phyloP scores from a whole-genome alignment of 2,113 vertebrate species.

The Apeltes quadracus region DNA sequence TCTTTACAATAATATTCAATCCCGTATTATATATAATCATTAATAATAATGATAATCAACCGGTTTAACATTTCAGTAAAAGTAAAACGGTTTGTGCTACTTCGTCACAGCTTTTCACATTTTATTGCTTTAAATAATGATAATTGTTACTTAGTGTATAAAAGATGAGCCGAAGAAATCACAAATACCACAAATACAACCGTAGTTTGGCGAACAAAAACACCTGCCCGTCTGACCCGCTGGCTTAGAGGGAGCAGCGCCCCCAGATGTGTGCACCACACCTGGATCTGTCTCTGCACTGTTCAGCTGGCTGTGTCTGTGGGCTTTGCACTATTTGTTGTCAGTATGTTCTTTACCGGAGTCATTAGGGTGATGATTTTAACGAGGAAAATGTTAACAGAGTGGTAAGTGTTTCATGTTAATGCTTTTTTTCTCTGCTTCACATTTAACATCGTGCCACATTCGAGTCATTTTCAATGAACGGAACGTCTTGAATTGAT shows the following conservation, averaged over 20 bases:
- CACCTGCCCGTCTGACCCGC: neutral
- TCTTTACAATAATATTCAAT: neutral
- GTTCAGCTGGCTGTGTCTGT: constrained; percentile 59
- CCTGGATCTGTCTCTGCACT: constrained; percentile 43
- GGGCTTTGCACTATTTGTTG: constrained; percentile 57
- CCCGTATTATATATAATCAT: neutral
- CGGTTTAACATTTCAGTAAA: neutral
- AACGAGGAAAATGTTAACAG: neutral
- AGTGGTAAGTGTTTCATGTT: constrained; percentile 16
- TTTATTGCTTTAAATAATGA: neutral
- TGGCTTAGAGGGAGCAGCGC: constrained; percentile 36
- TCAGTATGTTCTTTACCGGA: constrained; percentile 19
- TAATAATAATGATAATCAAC: neutral
- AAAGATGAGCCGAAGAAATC: no score
- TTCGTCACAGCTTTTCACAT: neutral
- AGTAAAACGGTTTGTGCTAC: no score
- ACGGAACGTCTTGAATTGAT: neutral
- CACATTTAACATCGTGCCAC: neutral
- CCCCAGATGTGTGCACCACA: constrained; percentile 31
- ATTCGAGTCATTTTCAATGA: neutral
- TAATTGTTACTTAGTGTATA: no score
- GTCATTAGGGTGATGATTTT: constrained; percentile 3
- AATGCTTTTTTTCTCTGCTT: neutral
- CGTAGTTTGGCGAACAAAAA: neutral
- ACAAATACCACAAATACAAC: neutral